Evolutionary conservation across 2,797 vertebrate genomes (phyloP), one percentile per base, ranked within the genome.

Genomic region (Brotogeris chrysoptera): DNA sequence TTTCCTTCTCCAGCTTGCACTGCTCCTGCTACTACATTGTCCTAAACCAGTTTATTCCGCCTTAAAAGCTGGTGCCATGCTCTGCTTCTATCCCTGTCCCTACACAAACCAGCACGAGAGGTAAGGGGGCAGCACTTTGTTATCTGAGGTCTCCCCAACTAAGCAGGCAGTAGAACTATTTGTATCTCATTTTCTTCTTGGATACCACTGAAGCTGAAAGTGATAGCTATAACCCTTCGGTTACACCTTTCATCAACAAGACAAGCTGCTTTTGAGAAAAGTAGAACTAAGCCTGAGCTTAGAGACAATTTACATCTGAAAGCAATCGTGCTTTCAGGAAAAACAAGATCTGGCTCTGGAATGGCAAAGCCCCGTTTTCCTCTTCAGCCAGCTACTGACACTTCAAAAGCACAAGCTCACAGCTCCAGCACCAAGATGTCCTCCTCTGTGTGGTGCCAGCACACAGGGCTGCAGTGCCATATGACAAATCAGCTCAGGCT

Each of bases 201-300:
- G 34, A 39, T 43, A 5, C 18, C 4, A 5, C 2, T 17, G 27
- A 59, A 10, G 43, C 82, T 57, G 17, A 11, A 23, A 53, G 49
- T 0, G 0, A 63, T 6, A 80, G 68, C 50, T 66, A 21, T 52
- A 11, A 12, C 43, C 55, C 61, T 52, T 20, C 4, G 8, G 43
- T 59, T 86, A 30, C 65, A 86, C 85, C 70, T 83, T 81, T 69
- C 46, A 61, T 15, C 61, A 43, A n/a, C 61, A 90, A 41, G 52
- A 70, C 12, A 46, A 93, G 34, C n/a, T 1, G 1, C 57, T 73
- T 80, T 50, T n/a, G 53, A 81, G 50, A 80, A 73, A 59, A 81
- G 34, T n/a, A 10, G 70, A 95, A 91, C 57, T 38, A 53, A 76
- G 36, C 6, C 71, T 19, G 38, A 95, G 82, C 69, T 71, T 82